A percentile compares a stretch with the other conserved stretches of the same genome.
phyloP scores from a whole-genome alignment of 2,888 invertebrate species.

The Synanthedon myopaeformis region DNA sequence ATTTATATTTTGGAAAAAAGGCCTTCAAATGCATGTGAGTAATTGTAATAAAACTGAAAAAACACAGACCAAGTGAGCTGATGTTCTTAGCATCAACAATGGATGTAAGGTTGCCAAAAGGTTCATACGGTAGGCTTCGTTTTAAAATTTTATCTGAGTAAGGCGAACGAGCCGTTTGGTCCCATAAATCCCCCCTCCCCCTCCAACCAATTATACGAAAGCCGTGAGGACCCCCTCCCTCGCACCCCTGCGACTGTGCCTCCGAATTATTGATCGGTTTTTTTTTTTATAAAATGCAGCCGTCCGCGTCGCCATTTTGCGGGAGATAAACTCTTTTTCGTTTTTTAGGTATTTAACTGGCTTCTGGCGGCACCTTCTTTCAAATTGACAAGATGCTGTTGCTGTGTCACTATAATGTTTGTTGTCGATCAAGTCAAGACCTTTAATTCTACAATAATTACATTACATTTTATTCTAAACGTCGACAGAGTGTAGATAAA shows the following conservation, averaged over 20 bases:
- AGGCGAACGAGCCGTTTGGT: constrained; percentile 27
- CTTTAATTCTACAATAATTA: too few species aligned
- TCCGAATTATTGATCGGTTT: constrained; percentile 58
- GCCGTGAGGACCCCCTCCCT: constrained; percentile 26
- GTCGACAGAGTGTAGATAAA: too few species aligned
- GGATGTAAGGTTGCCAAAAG: constrained; percentile 2
- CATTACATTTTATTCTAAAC: too few species aligned
- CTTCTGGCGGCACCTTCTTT: not conserved
- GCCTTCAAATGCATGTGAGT: too few species aligned
- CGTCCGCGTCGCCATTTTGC: constrained; percentile 43
- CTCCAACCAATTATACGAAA: constrained; percentile 49
- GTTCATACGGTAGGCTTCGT: constrained; percentile 17
- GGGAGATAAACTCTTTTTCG: constrained; percentile 43
- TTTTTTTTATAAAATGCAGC: constrained; percentile 43
- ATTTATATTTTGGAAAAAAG: too few species aligned
- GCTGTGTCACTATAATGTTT: too few species aligned
- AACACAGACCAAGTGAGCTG: too few species aligned
- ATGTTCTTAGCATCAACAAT: too few species aligned
- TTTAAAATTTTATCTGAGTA: constrained; percentile 19
- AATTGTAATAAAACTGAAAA: too few species aligned
- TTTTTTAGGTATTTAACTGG: constrained; percentile 19
- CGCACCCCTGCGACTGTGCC: constrained; percentile 18
- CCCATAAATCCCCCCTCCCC: constrained; percentile 34
- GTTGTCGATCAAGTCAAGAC: too few species aligned
- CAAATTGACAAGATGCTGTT: too few species aligned